Evolutionary conservation across 2,113 vertebrate genomes (phyloP), one percentile per base, ranked within the genome.

Genomic region (Progne subis): DNA sequence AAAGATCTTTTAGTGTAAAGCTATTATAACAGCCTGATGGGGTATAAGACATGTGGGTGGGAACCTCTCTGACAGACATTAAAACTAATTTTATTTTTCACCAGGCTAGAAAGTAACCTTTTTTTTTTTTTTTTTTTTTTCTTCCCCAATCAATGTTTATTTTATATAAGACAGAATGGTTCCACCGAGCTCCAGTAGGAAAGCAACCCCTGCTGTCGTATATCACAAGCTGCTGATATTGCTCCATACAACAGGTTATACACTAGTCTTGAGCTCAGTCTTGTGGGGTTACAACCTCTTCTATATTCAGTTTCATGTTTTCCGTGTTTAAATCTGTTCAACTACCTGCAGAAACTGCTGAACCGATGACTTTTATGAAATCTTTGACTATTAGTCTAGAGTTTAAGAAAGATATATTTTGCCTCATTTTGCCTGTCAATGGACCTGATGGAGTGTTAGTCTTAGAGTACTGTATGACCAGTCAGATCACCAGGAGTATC

Each of bases 181-280:
- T 88, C 10, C 21, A 70, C 14, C 23, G 44, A 46, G 17, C 25
- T 83, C 24, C 31, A 13, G 19, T 0, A 53, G 41, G 15, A 88
- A 53, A 53, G 37, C 6, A 95, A 49, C 13, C 12, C 46, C 10
- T 25, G 7, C 31, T 52, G 53, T 9, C 39, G 14, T 37, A 29
- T 60, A 16, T 55, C 23, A 44, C 39, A 64, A 53, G 17, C 24
- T 68, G 65, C 15, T 70, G 52, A 23, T 43, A 31, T 18, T 68
- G 4, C 26, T 77, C 41, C 0, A 0, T n/a, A 23, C 0, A 0
- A 25, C 25, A 31, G 8, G 5, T 6, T 29, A 47, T 43, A 14
- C 12, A 37, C 11, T 8, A 9, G 20, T 41, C 41, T 6, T 37
- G 50, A 88, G 18, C 26, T 80, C 32, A 55, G 11, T 41, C 57